Percentiles rank a stretch among this genome's conserved stretches.
Conservation (phyloP, 2,888 invertebrate genomes). For the Brachycybe producta region DNA sequence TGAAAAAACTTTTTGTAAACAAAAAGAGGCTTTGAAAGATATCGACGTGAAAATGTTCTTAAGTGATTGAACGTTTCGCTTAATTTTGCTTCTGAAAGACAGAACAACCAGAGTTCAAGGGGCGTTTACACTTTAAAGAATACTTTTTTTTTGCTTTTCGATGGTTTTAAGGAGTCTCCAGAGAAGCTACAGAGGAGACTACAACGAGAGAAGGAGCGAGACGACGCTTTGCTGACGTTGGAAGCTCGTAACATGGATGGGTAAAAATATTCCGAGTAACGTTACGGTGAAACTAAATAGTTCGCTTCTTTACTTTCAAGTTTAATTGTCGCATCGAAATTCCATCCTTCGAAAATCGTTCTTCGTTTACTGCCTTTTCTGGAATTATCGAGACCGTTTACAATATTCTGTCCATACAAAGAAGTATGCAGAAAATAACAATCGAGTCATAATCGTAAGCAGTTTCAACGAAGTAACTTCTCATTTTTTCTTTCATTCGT, state of each 20-base stretch:
- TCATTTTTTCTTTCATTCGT: constrained; percentile 20
- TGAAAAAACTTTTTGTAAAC: too few species aligned
- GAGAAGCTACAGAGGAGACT: constrained; percentile 16
- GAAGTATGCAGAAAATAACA: constrained; percentile 39
- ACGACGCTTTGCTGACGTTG: constrained; percentile 23
- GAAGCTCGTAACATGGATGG: constrained; percentile 12
- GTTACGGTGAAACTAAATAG: constrained; percentile 34
- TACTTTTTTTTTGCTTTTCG: too few species aligned
- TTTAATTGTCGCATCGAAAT: constrained; percentile 63
- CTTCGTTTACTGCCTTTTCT: constrained; percentile 61
- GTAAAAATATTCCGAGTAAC: constrained; percentile 34
- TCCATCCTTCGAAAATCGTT: constrained; percentile 70
- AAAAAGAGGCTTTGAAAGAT: too few species aligned
- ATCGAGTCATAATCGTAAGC: neutral
- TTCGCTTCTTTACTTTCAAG: too few species aligned
- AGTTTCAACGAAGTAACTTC: neutral
- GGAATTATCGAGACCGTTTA: constrained; percentile 67
- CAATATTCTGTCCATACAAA: constrained; percentile 63
- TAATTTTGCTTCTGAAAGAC: too few species aligned
- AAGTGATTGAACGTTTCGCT: too few species aligned
- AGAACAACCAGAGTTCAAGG: too few species aligned
- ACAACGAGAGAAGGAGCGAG: constrained; percentile 20
- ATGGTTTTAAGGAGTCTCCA: constrained; percentile 25
- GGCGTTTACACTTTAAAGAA: too few species aligned
- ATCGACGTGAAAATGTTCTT: too few species aligned